Evolutionary conservation across 2,888 invertebrate species (phyloP).

Genomic region (Opisthograptis luteolata): DNA sequence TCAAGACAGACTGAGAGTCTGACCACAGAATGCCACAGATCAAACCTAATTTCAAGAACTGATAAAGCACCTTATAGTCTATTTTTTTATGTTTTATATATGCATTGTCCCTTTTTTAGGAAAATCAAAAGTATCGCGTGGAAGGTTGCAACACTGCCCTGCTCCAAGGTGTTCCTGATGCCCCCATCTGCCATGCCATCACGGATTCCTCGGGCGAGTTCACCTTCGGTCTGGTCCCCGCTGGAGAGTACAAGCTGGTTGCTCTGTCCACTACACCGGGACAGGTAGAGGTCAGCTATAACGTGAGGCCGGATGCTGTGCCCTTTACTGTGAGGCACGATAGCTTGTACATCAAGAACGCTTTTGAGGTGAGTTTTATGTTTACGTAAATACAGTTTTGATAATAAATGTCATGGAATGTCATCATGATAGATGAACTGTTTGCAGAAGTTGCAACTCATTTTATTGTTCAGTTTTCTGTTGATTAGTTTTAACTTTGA

Average conservation of each 20-base stretch:
- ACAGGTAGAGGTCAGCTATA: constrained; percentile 87
- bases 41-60: too few relatives aligned
- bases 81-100: constrained; percentile 5
- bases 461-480: too few relatives aligned
- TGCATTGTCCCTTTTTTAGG: too few relatives aligned
- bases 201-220: constrained; percentile 91
- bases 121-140: constrained; percentile 70
- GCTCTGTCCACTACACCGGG: constrained; percentile 83
- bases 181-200: constrained; percentile 89
- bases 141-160: constrained; percentile 86
- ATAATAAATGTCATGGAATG: too few relatives aligned
- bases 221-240: constrained; percentile 90
- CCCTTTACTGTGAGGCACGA: constrained; percentile 89
- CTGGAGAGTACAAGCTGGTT: constrained; percentile 90
- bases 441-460: too few relatives aligned
- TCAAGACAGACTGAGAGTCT: too few relatives aligned
- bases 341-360: constrained; percentile 85
- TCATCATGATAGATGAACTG: too few relatives aligned
- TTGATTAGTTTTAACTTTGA: too few relatives aligned
- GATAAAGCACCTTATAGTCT: background rate
- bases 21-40: too few relatives aligned
- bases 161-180: constrained; percentile 82
- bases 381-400: too few relatives aligned
- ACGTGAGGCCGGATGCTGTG: constrained; percentile 89
- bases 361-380: constrained; percentile 88